Percentiles rank a stretch among this genome's conserved stretches.
Evolutionary conservation across 2,797 vertebrate genomes (phyloP).

Genomic region (Manis crassicaudata): DNA sequence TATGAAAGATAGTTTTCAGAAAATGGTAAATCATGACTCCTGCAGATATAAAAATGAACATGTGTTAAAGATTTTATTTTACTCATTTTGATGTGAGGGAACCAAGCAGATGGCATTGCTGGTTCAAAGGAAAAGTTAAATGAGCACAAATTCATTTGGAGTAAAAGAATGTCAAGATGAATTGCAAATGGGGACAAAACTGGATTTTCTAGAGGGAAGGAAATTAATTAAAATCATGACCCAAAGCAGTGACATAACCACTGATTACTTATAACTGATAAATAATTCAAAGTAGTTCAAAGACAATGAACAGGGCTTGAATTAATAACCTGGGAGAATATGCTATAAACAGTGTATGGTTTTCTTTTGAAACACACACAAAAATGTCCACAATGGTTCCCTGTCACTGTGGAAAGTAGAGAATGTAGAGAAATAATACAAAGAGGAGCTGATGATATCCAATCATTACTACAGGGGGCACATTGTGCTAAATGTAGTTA

Average conservation of each 20-base stretch:
- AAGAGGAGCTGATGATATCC: not conserved
- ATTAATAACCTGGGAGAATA: not conserved
- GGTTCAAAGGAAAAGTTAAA: conserved; percentile 34
- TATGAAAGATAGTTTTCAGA: not conserved
- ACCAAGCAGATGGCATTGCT: not conserved
- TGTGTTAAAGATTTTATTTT: conserved; percentile 4
- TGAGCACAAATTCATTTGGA: not conserved
- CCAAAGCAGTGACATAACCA: not conserved
- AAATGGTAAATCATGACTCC: not conserved
- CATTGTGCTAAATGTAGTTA: not conserved
- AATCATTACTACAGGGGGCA: not conserved
- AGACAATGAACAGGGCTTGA: not conserved
- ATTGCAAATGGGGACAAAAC: not conserved
- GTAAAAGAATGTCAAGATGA: not conserved
- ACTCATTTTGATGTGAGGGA: not conserved
- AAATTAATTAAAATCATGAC: conserved; percentile 26
- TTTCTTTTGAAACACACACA: not conserved
- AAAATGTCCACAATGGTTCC: not conserved
- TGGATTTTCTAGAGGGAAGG: not conserved
- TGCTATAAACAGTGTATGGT: not conserved
- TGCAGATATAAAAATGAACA: not conserved
- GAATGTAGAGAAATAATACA: not conserved
- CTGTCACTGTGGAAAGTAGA: not conserved
- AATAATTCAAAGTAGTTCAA: not conserved
- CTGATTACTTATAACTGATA: not conserved